A percentile compares a stretch with the other conserved stretches of the same genome.
Evolutionary conservation across 1,140 invertebrate genomes (phyloP).

Genomic region (Drosophila sechellia): DNA sequence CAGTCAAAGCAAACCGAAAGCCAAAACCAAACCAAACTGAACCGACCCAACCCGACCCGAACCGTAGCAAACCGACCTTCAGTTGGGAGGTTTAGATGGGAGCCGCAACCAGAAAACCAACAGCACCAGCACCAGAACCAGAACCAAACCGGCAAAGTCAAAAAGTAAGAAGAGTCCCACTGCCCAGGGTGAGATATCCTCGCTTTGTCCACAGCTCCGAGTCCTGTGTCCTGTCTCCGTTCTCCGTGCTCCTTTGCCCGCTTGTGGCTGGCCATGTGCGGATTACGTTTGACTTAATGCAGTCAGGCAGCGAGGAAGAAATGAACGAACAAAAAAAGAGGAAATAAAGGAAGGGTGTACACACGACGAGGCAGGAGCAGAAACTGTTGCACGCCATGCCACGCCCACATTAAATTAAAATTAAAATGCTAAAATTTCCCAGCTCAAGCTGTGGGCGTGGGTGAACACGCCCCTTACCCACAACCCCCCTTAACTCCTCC

Average conservation of each 20-base stretch:
- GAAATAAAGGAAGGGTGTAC: slow-evolving; percentile 4
- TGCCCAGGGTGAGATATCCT: slow-evolving; percentile 43
- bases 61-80: slow-evolving; percentile 22
- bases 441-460: slow-evolving; percentile 60
- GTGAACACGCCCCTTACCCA: slow-evolving; percentile 45
- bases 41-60: background rate
- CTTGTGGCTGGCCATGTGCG: slow-evolving; percentile 76
- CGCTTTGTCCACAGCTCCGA: slow-evolving; percentile 42
- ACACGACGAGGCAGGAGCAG: slow-evolving; percentile 11
- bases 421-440: slow-evolving; percentile 80
- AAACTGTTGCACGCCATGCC: slow-evolving; percentile 76
- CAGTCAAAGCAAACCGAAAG: slow-evolving; percentile 75
- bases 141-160: slow-evolving; percentile 64
- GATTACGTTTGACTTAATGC: slow-evolving; percentile 83
- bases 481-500: background rate
- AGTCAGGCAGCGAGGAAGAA: slow-evolving; percentile 29
- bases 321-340: background rate
- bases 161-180: slow-evolving; percentile 58
- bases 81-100: slow-evolving; percentile 60
- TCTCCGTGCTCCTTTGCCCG: slow-evolving; percentile 33
- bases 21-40: slow-evolving; percentile 49
- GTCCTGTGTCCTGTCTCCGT: slow-evolving; percentile 8
- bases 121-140: slow-evolving; percentile 54
- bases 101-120: slow-evolving; percentile 73
- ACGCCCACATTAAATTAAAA: slow-evolving; percentile 79